phyloP scores from a whole-genome alignment of 2,113 vertebrate species.

The Odobenus rosmarus region DNA sequence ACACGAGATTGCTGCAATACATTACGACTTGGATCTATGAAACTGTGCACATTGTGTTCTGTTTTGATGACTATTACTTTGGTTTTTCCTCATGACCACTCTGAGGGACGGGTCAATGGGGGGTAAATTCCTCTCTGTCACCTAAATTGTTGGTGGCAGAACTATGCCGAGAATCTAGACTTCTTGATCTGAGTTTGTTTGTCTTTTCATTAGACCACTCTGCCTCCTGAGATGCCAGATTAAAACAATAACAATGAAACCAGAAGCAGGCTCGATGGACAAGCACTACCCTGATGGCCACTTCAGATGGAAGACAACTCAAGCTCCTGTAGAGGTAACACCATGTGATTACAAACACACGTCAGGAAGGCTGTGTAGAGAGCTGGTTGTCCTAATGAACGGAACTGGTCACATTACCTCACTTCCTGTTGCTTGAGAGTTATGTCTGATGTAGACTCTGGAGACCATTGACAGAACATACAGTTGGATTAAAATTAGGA shows the following conservation, averaged over 20 bases:
- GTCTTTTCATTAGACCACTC: not conserved
- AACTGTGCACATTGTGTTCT: not conserved
- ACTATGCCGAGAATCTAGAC: conserved; percentile 9
- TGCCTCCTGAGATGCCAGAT: conserved; percentile 47
- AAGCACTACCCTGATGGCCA: not conserved
- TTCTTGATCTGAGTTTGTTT: not conserved
- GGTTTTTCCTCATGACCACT: conserved; percentile 2
- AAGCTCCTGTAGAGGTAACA: conserved; percentile 40
- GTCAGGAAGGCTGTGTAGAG: conserved; percentile 39
- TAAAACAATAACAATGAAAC: not conserved
- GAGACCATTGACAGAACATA: conserved; percentile 52
- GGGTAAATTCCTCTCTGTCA: not conserved
- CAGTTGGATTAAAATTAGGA: conserved; percentile 71
- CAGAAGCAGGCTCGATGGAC: conserved; percentile 14
- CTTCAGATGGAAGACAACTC: not conserved
- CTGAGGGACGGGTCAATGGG: not conserved
- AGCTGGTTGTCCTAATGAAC: not conserved
- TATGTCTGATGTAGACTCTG: conserved; percentile 59
- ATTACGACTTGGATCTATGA: not conserved
- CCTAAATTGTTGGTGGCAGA: conserved; percentile 3
- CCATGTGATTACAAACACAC: conserved; percentile 69
- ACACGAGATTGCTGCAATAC: not conserved
- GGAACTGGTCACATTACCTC: conserved; percentile 56
- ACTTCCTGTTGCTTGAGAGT: conserved; percentile 55
- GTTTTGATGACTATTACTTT: conserved; percentile 2